Evolutionary conservation across 2,797 vertebrate genomes (phyloP).

Genomic region (Neoniphon sammara): DNA sequence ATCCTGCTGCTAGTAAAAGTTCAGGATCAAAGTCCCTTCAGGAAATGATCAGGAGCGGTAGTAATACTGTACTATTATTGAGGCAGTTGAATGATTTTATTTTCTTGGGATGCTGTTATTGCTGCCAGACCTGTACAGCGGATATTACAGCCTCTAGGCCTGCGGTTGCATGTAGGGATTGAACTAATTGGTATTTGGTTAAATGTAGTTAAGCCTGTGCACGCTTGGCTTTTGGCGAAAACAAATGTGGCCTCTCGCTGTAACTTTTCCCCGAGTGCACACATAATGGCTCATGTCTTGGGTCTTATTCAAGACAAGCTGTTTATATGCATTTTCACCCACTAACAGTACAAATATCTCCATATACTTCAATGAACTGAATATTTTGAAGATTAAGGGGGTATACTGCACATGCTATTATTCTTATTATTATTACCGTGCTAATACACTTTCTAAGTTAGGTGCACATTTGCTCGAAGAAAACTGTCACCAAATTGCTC

Average conservation of each 20-base stretch:
- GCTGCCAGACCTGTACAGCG: too few species aligned
- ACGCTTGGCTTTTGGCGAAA: background rate
- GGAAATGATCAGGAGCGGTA: slow-evolving; percentile 27
- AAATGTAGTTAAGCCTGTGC: background rate
- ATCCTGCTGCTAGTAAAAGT: slow-evolving; percentile 16
- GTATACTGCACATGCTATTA: too few species aligned
- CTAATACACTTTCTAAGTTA: too few species aligned
- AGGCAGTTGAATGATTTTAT: background rate
- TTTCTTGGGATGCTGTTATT: background rate
- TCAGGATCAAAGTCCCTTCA: slow-evolving; percentile 47
- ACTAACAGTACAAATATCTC: slow-evolving; percentile 16
- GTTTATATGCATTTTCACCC: slow-evolving; percentile 51
- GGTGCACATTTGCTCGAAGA: too few species aligned
- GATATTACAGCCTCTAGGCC: too few species aligned
- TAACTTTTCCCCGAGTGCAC: too few species aligned
- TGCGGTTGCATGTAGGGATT: too few species aligned
- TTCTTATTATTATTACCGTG: too few species aligned
- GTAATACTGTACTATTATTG: background rate
- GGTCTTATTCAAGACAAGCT: slow-evolving; percentile 46
- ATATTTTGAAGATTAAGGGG: slow-evolving; percentile 8
- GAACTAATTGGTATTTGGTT: too few species aligned
- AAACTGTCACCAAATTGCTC: too few species aligned
- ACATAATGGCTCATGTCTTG: slow-evolving; percentile 5
- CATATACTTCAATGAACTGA: background rate
- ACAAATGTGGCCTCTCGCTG: background rate